Evolutionary conservation across 2,113 vertebrate species (phyloP).

Genomic region (Empidonax traillii): DNA sequence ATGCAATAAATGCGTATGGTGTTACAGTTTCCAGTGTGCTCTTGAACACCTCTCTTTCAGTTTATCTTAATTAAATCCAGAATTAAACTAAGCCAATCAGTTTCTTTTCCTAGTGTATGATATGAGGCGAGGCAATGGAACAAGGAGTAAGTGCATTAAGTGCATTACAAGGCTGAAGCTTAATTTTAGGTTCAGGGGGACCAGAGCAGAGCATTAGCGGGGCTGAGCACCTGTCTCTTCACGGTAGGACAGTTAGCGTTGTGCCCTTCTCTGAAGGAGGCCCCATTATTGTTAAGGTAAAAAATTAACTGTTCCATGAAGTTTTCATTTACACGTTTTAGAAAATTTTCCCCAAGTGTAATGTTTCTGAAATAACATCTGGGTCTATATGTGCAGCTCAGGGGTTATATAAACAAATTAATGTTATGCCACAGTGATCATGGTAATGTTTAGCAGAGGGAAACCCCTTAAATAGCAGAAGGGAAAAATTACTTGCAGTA

Average conservation of each 20-base stretch:
- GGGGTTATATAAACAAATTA: slow-evolving; percentile 39
- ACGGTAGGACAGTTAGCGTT: background rate
- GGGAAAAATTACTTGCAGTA: slow-evolving; percentile 18
- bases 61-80: background rate
- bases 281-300: background rate
- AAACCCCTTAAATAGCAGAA: slow-evolving; percentile 16
- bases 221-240: background rate
- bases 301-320: background rate
- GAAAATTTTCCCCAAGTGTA: background rate
- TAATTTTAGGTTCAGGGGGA: background rate
- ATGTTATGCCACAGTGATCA: background rate
- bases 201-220: background rate
- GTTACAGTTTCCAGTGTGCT: background rate
- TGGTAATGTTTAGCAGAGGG: slow-evolving; percentile 11
- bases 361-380: slow-evolving; percentile 22
- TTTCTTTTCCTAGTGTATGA: background rate
- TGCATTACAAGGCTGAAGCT: background rate
- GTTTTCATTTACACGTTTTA: background rate
- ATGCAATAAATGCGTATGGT: background rate
- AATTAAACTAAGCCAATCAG: background rate
- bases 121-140: background rate
- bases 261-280: background rate
- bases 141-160: background rate
- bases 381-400: background rate
- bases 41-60: background rate